Conservation (phyloP, 2,888 invertebrate genomes). For the Trissolcus brochymenae region DNA sequence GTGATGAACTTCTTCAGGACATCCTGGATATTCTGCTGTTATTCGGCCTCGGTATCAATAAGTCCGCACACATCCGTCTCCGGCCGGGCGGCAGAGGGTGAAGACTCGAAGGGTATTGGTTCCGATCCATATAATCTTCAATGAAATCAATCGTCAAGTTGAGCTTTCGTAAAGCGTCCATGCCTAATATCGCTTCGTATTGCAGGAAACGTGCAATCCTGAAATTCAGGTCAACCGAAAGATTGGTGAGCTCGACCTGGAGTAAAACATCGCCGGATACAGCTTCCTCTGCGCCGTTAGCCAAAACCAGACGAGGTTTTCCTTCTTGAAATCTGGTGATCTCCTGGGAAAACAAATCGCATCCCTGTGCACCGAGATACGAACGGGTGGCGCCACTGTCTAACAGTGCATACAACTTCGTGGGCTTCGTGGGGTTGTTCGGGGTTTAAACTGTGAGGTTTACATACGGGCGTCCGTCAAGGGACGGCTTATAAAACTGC, state of each 20-base stretch:
- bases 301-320: background rate
- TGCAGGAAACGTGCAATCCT: background rate
- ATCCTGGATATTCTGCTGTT: background rate
- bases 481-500: too few species aligned
- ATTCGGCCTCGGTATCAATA: background rate
- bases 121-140: too few species aligned
- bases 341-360: too few species aligned
- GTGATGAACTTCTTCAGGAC: background rate
- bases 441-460: too few species aligned
- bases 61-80: background rate
- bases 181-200: constrained; percentile 5
- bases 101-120: background rate
- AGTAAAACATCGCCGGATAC: background rate
- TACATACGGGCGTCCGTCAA: too few species aligned
- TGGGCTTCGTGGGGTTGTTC: too few species aligned
- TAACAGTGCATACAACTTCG: too few species aligned
- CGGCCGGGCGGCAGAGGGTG: background rate
- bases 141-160: background rate
- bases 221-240: background rate
- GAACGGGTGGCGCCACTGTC: too few species aligned
- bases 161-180: background rate
- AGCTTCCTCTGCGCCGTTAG: background rate
- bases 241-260: background rate
- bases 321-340: too few species aligned
- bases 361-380: too few species aligned